phyloP scores from a whole-genome alignment of 2,888 invertebrate genomes.

The Tribolium freemani region DNA sequence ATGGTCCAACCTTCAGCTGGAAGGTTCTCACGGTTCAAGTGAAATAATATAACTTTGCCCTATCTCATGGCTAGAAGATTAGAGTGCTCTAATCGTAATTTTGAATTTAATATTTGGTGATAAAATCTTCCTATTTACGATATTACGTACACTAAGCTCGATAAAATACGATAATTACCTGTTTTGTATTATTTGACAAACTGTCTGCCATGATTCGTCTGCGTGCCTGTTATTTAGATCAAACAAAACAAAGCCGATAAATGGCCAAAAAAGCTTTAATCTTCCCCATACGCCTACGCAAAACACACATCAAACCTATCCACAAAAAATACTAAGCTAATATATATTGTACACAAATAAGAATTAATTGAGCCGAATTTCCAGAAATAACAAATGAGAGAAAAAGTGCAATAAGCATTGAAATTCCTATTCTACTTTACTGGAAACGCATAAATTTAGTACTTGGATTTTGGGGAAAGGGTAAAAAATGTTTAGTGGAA shows the following conservation, averaged over 20 bases:
- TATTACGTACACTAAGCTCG: constrained; percentile 21
- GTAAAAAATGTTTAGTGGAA: neutral
- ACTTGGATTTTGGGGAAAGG: too few species aligned
- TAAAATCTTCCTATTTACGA: constrained; percentile 40
- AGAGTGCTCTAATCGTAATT: constrained; percentile 42
- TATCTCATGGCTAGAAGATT: constrained; percentile 46
- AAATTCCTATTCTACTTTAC: too few species aligned
- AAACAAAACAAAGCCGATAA: neutral
- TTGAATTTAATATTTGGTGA: constrained; percentile 43
- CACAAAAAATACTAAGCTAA: too few species aligned
- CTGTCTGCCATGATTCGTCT: constrained; percentile 19
- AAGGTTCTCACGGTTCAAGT: constrained; percentile 60
- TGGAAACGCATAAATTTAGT: too few species aligned
- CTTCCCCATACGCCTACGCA: too few species aligned
- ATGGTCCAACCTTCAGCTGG: constrained; percentile 57
- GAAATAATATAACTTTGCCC: constrained; percentile 57
- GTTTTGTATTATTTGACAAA: constrained; percentile 35
- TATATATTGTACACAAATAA: too few species aligned
- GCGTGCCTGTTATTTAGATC: constrained; percentile 17
- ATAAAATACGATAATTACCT: constrained; percentile 24
- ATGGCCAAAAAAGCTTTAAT: neutral
- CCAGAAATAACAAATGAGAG: too few species aligned
- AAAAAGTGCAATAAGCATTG: too few species aligned
- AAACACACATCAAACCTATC: too few species aligned
- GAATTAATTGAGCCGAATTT: too few species aligned